Conservation (phyloP, 2,113 vertebrate genomes). For the Nothoprocta pentlandii region DNA sequence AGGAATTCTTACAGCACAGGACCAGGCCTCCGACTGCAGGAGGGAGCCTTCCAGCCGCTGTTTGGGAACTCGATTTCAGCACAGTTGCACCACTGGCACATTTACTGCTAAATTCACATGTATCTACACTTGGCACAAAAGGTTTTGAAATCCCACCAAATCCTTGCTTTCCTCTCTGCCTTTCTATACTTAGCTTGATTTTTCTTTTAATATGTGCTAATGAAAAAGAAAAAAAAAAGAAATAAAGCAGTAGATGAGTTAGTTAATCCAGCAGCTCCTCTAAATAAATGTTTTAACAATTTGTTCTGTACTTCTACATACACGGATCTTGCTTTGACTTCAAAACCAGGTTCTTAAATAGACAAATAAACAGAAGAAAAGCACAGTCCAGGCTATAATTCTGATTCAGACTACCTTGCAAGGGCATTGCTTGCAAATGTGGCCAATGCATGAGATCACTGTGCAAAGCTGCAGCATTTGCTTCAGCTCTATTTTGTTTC, state of each 20-base stretch:
- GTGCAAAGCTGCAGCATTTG: conserved; percentile 46
- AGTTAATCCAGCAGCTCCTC: not conserved
- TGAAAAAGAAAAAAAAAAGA: not conserved
- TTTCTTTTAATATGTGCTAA: not conserved
- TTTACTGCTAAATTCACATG: not conserved
- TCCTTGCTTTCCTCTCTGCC: not conserved
- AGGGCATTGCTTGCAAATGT: conserved; percentile 4
- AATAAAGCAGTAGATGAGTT: not conserved
- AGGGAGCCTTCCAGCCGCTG: not conserved
- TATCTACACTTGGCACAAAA: not conserved
- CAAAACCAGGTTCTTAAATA: not conserved
- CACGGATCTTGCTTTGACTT: not conserved
- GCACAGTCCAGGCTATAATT: not conserved
- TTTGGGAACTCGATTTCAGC: not conserved
- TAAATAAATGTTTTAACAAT: not conserved
- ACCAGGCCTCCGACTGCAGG: not conserved
- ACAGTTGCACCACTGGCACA: not conserved
- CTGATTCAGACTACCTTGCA: not conserved
- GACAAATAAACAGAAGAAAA: not conserved
- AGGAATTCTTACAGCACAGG: not conserved
- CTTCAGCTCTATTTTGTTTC: conserved; percentile 39
- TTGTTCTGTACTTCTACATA: not conserved
- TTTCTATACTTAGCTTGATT: not conserved
- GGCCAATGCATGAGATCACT: conserved; percentile 45
- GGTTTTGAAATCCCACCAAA: not conserved